Conservation (phyloP, 2,113 vertebrate species). For the Rhynchopsitta pachyrhyncha region DNA sequence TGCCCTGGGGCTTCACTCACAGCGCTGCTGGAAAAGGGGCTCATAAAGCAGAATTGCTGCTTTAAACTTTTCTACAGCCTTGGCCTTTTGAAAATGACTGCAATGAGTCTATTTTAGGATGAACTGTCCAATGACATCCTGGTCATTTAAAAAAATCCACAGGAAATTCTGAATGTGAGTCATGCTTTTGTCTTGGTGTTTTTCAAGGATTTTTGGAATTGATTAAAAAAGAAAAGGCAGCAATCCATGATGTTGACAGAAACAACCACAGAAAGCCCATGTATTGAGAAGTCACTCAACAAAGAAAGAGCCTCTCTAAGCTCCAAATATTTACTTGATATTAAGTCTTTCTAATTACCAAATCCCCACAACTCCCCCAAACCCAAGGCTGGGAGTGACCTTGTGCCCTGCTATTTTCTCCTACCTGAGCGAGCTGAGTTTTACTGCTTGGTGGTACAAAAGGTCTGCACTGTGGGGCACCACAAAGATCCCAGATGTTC, state of each 20-base stretch:
- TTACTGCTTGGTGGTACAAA: neutral
- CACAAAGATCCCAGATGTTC: neutral
- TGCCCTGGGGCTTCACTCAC: neutral
- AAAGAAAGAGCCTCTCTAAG: neutral
- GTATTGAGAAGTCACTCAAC: neutral
- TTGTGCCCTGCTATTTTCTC: neutral
- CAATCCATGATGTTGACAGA: conserved; percentile 31
- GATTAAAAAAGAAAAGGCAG: conserved; percentile 12
- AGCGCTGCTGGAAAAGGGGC: neutral
- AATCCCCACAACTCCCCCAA: neutral
- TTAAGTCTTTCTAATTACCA: neutral
- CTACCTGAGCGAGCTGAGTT: neutral
- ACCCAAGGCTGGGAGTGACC: neutral
- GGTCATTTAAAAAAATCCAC: conserved; percentile 8
- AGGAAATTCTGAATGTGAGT: conserved; percentile 62
- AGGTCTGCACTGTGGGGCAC: neutral
- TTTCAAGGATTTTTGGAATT: conserved; percentile 60
- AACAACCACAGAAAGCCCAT: neutral
- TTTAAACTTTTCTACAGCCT: neutral
- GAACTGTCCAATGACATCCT: conserved; percentile 41
- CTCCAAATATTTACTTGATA: neutral
- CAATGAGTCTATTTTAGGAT: conserved; percentile 42
- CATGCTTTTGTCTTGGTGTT: conserved; percentile 56
- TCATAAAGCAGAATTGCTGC: neutral
- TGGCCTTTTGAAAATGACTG: neutral